Base-by-base conservation (phyloP, 2,113 vertebrate genomes). In the Brachypteracias leptosomus region DNA sequence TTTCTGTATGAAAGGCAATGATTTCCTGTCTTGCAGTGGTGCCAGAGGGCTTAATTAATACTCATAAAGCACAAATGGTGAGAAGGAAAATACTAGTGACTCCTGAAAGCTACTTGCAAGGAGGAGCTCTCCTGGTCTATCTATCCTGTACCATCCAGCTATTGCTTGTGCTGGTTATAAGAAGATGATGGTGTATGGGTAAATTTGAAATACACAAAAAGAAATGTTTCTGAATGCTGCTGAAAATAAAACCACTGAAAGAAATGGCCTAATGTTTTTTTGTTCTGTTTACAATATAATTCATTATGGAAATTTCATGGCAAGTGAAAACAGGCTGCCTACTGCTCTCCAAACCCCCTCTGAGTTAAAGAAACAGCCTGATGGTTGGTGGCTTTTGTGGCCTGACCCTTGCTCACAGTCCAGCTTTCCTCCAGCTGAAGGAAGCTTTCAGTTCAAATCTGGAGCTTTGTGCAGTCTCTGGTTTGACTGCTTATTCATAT, bases 11-110 rank as follows among this genome's bases (percentile, higher is more conserved):
- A 58, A 88, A 44, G 42, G 25, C 75, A 81, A 75, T 18, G 57
- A 80, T 91, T 91, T 91, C 47, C 68, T 97, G 51, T 44, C 75
- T 67, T 86, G 61, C 38, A 57, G 55, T 70, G 16, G 29, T 78
- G 26, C 42, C 2, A 5, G 47, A 77, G 72, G 47, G 92, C 63
- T 81, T 93, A 90, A 62, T 93, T 94, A 87, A 68, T 76, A 70
- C 33, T 58, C n/a, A n/a, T 59, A 88, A 89, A 57, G 38, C 33
- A 54, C 59, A 68, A 44, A 57, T 11, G 58, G 26, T 47, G 35
- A 55, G 20, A 81, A 81, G 68, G 78, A 90, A 95, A 73, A 15
- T n/a, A 47, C 52, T 40, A 38, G 61, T 24, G 57, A 35, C 33
- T 90, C 28, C 35, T 0, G 0, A 59, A 76, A 76, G 6, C 40